phyloP scores from a whole-genome alignment of 2,113 vertebrate genomes.

The Cochlearius cochlearius region DNA sequence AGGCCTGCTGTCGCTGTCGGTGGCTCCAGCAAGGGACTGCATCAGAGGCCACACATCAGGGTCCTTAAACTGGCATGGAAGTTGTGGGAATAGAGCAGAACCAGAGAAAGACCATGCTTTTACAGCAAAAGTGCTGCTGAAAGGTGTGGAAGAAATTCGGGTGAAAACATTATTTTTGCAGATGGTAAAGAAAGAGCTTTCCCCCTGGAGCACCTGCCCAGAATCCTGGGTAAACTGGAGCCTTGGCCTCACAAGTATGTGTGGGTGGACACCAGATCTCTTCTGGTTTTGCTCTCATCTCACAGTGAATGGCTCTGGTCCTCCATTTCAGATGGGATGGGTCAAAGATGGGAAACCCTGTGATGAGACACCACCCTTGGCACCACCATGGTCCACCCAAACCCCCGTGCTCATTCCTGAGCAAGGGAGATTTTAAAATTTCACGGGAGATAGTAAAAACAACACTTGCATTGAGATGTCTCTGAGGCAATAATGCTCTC shows the following conservation, averaged over 20 bases:
- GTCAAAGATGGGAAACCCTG: neutral
- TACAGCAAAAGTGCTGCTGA: neutral
- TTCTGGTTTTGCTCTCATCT: neutral
- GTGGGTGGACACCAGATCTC: neutral
- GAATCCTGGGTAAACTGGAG: neutral
- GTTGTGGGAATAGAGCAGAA: neutral
- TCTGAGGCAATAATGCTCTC: fast-evolving
- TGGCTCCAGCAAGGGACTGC: neutral
- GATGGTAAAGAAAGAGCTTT: neutral
- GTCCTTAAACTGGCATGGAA: neutral
- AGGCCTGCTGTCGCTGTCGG: neutral
- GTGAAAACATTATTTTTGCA: neutral
- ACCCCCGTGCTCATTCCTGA: neutral
- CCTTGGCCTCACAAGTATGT: neutral
- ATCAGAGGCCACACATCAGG: neutral
- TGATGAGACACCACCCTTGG: neutral
- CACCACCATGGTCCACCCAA: neutral
- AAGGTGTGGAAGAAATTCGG: neutral
- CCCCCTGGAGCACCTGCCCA: fast-evolving
- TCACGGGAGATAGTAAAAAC: fast-evolving
- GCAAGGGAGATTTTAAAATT: neutral
- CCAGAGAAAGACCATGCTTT: neutral
- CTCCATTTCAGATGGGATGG: neutral
- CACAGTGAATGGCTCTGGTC: fast-evolving
- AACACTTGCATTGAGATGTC: neutral